A percentile compares a stretch with the other conserved stretches of the same genome.
phyloP scores from a whole-genome alignment of 2,888 invertebrate species.

The Sesia bembeciformis region DNA sequence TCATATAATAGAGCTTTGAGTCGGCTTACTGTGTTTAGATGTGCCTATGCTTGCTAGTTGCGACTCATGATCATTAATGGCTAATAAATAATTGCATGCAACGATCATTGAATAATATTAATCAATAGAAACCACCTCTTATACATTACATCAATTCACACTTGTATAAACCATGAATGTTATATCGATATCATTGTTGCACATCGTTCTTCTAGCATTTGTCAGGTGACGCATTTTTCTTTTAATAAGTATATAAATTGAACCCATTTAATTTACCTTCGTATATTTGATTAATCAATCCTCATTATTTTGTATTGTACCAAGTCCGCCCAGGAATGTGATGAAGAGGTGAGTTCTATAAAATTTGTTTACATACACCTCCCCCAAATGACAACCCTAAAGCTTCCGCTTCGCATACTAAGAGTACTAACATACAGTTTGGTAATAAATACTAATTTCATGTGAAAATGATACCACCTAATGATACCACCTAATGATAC shows the following conservation, averaged over 20 bases:
- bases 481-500: too few relatives aligned
- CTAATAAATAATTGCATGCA: slow-evolving; percentile 41
- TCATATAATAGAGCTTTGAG: neutral
- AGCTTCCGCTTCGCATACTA: too few relatives aligned
- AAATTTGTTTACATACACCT: slow-evolving; percentile 4
- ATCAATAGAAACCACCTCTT: slow-evolving; percentile 57
- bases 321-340: slow-evolving; percentile 30
- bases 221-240: slow-evolving; percentile 76
- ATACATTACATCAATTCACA: slow-evolving; percentile 49
- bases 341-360: slow-evolving; percentile 66
- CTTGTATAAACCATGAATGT: slow-evolving; percentile 54
- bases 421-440: too few relatives aligned
- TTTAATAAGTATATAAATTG: slow-evolving; percentile 7
- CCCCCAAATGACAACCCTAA: neutral
- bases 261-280: too few relatives aligned
- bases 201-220: slow-evolving; percentile 76
- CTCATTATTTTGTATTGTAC: slow-evolving; percentile 10
- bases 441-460: too few relatives aligned
- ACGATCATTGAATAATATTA: slow-evolving; percentile 17
- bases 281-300: neutral
- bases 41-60: slow-evolving; percentile 33
- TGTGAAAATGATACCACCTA: too few relatives aligned
- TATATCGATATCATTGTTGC: slow-evolving; percentile 42
- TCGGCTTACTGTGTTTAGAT: slow-evolving; percentile 10
- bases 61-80: slow-evolving; percentile 23